Evolutionary conservation across 1,140 invertebrate genomes (phyloP), one percentile per base, ranked within the genome.

Genomic region (Hylaeus anthracinus): DNA sequence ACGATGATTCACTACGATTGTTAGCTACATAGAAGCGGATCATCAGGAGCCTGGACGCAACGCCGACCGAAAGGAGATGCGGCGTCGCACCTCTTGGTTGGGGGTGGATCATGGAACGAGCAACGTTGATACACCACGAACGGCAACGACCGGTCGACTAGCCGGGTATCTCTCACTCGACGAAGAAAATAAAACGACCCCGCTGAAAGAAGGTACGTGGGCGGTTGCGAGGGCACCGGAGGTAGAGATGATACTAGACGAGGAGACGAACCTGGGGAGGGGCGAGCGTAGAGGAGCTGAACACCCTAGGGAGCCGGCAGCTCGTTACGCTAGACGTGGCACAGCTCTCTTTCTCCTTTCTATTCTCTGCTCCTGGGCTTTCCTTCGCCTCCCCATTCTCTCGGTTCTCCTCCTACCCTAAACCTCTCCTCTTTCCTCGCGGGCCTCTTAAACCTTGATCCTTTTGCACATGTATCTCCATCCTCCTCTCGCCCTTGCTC

Each of bases 261-360:
- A 77, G 71, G 73, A 83, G 71, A 78, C 79, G 83, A 69, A 83
- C 79, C 80, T 45, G 85, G 83, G 86, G 14, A 87, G 83, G 82
- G 72, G 65, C 48, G 79, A 82, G 79, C 73, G 82, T 86, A 74
- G 76, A 88, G 87, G 85, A 89, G 89, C 88, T 89, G 88, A 92
- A 92, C 85, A 91, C 92, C 88, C 91, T 90, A 78, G 92, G 91
- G 91, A 92, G 86, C 86, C 88, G 84, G 91, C 91, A 93, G 92
- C 92, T 92, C 92, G 92, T 93, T 93, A 92, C 90, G 89, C 83
- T 88, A 92, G 89, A 92, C 91, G 90, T 91, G 89, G 86, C 89
- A 86, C 87, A 88, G 89, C 89, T 90, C 89, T 91, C 88, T 90
- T 89, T 91, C 80, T 82, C 76, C 82, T 82, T 84, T 81, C 71